Percentiles rank a stretch among this genome's conserved stretches.
phyloP scores from a whole-genome alignment of 2,797 vertebrate genomes.

The Oryzias sinensis region DNA sequence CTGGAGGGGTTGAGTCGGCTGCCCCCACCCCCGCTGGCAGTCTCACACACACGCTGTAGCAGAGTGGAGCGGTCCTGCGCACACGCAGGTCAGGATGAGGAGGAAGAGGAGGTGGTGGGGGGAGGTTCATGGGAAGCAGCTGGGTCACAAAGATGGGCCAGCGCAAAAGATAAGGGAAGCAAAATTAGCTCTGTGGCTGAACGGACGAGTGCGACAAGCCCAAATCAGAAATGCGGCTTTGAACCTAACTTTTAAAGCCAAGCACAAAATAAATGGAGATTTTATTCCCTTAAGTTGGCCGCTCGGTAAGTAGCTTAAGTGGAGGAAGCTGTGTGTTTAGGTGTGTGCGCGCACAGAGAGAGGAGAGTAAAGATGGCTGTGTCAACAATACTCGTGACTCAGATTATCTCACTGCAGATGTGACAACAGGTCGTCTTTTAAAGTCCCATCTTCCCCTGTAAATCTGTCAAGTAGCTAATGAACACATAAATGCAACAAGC shows the following conservation, averaged over 20 bases:
- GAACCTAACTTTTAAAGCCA: constrained; percentile 31
- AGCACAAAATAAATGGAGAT: constrained; percentile 7
- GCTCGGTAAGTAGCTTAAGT: constrained; percentile 43
- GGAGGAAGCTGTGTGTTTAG: constrained; percentile 10
- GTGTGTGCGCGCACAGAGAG: constrained; percentile 6
- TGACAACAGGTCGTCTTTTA: constrained; percentile 79
- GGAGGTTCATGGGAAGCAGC: constrained; percentile 68
- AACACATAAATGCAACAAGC: constrained; percentile 61
- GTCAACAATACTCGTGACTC: constrained; percentile 71
- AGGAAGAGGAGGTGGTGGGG: constrained; percentile 47
- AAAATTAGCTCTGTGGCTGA: constrained; percentile 46
- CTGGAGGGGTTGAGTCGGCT: constrained; percentile 81
- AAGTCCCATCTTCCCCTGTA: constrained; percentile 63
- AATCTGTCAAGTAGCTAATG: constrained; percentile 71
- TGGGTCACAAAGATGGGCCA: constrained; percentile 73
- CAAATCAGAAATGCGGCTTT: constrained; percentile 18
- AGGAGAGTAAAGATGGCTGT: constrained; percentile 51
- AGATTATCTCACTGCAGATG: constrained; percentile 74
- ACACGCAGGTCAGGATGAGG: constrained; percentile 70
- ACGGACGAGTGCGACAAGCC: constrained; percentile 3
- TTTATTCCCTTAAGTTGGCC: constrained; percentile 31
- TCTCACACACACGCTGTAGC: constrained; percentile 50
- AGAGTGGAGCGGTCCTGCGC: constrained; percentile 69
- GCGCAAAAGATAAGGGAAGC: constrained; percentile 43
- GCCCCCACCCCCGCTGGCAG: constrained; percentile 79